Evolutionary conservation across 2,888 invertebrate species (phyloP).

Genomic region (Drosophila pseudotalamancana): DNA sequence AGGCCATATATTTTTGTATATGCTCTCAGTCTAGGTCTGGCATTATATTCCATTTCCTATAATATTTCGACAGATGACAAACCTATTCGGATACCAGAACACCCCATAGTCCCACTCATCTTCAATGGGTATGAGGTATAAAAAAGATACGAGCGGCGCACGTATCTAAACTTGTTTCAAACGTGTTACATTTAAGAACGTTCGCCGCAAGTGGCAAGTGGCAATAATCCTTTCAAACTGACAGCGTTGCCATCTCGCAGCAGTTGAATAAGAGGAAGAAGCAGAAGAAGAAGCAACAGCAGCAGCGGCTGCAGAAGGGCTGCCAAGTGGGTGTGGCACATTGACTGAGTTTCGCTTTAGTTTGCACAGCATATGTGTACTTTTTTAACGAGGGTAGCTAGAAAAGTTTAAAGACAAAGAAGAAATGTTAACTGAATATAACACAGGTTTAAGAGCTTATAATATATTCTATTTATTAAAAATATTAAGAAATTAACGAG

Average conservation of each 20-base stretch:
- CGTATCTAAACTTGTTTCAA: constrained; percentile 78
- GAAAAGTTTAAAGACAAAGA: not conserved
- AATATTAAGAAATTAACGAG: not conserved
- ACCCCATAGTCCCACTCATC: not conserved
- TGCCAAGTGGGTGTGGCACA: constrained; percentile 69
- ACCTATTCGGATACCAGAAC: not conserved
- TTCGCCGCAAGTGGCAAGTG: constrained; percentile 77
- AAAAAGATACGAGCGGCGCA: constrained; percentile 55
- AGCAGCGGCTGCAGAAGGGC: constrained; percentile 17
- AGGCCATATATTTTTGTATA: too few relatives aligned
- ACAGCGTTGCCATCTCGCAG: constrained; percentile 62
- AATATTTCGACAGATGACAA: not conserved
- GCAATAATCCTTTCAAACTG: constrained; percentile 78
- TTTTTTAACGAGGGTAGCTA: constrained; percentile 25
- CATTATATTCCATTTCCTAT: too few relatives aligned
- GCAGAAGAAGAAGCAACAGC: constrained; percentile 4
- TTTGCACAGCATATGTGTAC: constrained; percentile 44
- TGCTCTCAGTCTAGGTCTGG: too few relatives aligned
- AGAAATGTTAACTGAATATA: not conserved
- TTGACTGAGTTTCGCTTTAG: constrained; percentile 59
- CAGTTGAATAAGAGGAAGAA: constrained; percentile 19
- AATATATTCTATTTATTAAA: too few relatives aligned
- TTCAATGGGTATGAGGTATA: constrained; percentile 4
- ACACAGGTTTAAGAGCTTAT: not conserved
- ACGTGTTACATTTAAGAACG: constrained; percentile 79